Evolutionary conservation across 1,140 invertebrate species (phyloP).

Genomic region (Ceratitis capitata): DNA sequence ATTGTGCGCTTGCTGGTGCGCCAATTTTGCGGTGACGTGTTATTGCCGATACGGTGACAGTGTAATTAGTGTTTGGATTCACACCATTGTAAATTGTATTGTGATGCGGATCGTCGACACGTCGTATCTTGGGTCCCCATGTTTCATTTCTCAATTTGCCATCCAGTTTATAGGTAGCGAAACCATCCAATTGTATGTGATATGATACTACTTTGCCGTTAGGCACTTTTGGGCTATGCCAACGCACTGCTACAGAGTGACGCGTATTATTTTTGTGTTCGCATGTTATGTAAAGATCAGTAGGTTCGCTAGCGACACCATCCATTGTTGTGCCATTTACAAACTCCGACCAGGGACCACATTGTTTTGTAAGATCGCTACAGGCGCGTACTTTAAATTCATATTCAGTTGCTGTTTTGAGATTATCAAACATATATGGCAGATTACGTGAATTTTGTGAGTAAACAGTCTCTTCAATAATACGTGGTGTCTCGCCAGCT

Average conservation of each 20-base stretch:
- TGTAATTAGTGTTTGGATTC: slow-evolving; percentile 83
- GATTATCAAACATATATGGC: slow-evolving; percentile 79
- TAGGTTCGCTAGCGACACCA: slow-evolving; percentile 72
- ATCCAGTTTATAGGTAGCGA: slow-evolving; percentile 71
- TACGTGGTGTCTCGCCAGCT: slow-evolving; percentile 69
- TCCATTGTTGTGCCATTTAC: slow-evolving; percentile 84
- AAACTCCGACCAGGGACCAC: slow-evolving; percentile 78
- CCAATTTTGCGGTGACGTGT: slow-evolving; percentile 77
- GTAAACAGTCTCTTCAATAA: slow-evolving; percentile 71
- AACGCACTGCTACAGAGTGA: slow-evolving; percentile 70
- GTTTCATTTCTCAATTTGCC: slow-evolving; percentile 67
- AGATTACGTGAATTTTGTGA: slow-evolving; percentile 72
- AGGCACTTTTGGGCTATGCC: slow-evolving; percentile 75
- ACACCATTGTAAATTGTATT: slow-evolving; percentile 65
- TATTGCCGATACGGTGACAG: slow-evolving; percentile 75
- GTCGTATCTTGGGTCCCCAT: slow-evolving; percentile 71
- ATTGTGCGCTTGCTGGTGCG: slow-evolving; percentile 69
- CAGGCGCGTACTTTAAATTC: slow-evolving; percentile 80
- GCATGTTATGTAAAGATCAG: slow-evolving; percentile 71
- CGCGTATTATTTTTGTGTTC: slow-evolving; percentile 73
- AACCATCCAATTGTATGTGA: slow-evolving; percentile 71
- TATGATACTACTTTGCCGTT: slow-evolving; percentile 77
- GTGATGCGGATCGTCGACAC: slow-evolving; percentile 67
- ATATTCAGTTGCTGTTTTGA: slow-evolving; percentile 81
- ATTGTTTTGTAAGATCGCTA: slow-evolving; percentile 78